phyloP scores from a whole-genome alignment of 2,113 vertebrate species.

The Proterorhinus semilunaris region DNA sequence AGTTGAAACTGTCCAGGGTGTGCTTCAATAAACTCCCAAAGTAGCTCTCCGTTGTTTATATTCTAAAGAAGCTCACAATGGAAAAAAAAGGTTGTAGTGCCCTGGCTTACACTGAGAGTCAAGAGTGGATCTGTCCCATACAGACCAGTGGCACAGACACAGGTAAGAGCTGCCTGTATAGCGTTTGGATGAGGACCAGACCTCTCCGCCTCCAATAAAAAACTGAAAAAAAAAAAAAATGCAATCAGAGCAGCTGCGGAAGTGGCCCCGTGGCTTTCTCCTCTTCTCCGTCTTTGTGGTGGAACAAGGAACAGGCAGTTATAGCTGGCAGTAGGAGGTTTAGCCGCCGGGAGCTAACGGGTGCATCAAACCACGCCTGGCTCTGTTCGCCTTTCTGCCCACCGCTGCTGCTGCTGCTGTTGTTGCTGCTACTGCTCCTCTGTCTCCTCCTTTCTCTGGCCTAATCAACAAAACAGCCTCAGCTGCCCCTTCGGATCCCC shows the following conservation, averaged over 20 bases:
- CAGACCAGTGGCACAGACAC: background rate
- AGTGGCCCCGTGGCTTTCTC: slow-evolving; percentile 57
- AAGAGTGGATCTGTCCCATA: background rate
- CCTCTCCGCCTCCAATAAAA: slow-evolving; percentile 52
- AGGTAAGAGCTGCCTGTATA: background rate
- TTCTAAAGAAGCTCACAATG: no score
- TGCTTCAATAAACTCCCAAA: no score
- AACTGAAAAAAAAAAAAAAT: slow-evolving; percentile 32
- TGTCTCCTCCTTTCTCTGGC: slow-evolving; percentile 83
- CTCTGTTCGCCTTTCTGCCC: slow-evolving; percentile 51
- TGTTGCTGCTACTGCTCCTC: slow-evolving; percentile 70
- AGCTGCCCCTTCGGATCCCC: slow-evolving; percentile 96
- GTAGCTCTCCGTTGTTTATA: no score
- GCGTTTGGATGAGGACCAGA: slow-evolving; percentile 6
- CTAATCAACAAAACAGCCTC: slow-evolving; percentile 95
- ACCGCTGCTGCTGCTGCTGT: slow-evolving; percentile 35
- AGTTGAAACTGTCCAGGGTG: no score
- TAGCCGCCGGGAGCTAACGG: slow-evolving; percentile 79
- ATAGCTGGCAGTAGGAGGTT: slow-evolving; percentile 72
- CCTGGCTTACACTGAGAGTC: no score
- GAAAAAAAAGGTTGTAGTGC: no score
- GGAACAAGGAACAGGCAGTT: slow-evolving; percentile 73
- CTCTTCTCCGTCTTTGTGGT: slow-evolving; percentile 57
- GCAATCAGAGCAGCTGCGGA: slow-evolving; percentile 65
- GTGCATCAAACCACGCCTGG: slow-evolving; percentile 71